Percentiles rank a stretch among this genome's conserved stretches.
phyloP scores from a whole-genome alignment of 1,140 invertebrate species.

The Ceratosolen fusciceps region DNA sequence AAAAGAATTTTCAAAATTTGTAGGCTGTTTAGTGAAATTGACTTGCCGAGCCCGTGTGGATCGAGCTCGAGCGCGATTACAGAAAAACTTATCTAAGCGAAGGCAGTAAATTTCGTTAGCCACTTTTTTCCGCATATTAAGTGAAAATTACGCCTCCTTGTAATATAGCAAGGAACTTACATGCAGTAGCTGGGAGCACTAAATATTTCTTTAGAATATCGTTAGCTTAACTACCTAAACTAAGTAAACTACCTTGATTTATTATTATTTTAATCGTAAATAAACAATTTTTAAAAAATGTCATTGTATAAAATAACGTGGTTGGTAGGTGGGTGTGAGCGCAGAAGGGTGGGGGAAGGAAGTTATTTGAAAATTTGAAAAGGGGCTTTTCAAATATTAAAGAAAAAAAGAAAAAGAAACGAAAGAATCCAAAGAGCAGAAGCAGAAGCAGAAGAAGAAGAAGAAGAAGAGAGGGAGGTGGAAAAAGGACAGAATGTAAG shows the following conservation, averaged over 20 bases:
- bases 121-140: slow-evolving; percentile 1
- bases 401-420: neutral
- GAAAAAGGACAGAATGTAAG: too few relatives aligned
- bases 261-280: neutral
- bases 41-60: neutral
- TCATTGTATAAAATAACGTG: too few relatives aligned
- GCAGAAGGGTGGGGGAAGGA: too few relatives aligned
- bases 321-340: too few relatives aligned
- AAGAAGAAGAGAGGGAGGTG: too few relatives aligned
- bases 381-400: too few relatives aligned
- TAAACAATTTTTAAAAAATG: neutral
- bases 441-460: too few relatives aligned
- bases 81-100: slow-evolving; percentile 17
- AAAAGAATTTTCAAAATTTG: neutral
- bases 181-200: too few relatives aligned
- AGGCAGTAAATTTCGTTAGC: slow-evolving; percentile 3
- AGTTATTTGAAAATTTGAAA: too few relatives aligned
- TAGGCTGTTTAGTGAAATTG: neutral
- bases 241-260: neutral
- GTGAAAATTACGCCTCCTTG: neutral
- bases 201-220: slow-evolving; percentile 4
- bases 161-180: neutral
- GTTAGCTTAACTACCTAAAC: neutral
- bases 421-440: too few relatives aligned
- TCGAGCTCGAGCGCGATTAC: neutral